These are phyloP conservation scores for Diuraphis noxia DNA, from an alignment of 1,140 invertebrate species.

Conservation along the genomic window DNA sequence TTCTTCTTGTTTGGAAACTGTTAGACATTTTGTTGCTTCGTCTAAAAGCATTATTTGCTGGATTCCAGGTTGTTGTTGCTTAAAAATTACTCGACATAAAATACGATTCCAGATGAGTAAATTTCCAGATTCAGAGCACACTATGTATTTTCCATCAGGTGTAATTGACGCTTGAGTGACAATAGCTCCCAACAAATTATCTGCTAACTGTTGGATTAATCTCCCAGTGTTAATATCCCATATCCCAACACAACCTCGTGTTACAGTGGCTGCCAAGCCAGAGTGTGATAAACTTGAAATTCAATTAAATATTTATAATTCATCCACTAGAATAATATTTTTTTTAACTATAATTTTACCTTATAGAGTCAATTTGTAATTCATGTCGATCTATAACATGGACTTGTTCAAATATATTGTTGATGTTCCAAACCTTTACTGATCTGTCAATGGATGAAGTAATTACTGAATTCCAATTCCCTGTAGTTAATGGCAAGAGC, in stretches of 20 bases:
- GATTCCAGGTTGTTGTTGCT: slow-evolving; percentile 82
- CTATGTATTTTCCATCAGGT: slow-evolving; percentile 77
- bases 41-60: slow-evolving; percentile 84
- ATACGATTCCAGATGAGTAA: slow-evolving; percentile 90
- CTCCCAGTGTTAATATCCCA: slow-evolving; percentile 90
- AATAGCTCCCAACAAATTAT: slow-evolving; percentile 90
- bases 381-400: slow-evolving; percentile 95
- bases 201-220: slow-evolving; percentile 82
- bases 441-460: slow-evolving; percentile 97
- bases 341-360: slow-evolving; percentile 62
- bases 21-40: slow-evolving; percentile 80
- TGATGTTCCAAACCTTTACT: slow-evolving; percentile 99
- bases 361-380: slow-evolving; percentile 89
- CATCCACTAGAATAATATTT: neutral
- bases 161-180: slow-evolving; percentile 91
- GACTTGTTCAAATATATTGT: slow-evolving; percentile 97
- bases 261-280: slow-evolving; percentile 81
- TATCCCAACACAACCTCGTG: slow-evolving; percentile 89
- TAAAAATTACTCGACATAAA: slow-evolving; percentile 79
- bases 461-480: slow-evolving; percentile 91
- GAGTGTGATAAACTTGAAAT: slow-evolving; percentile 71
- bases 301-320: slow-evolving; percentile 22
- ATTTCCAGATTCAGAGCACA: slow-evolving; percentile 91
- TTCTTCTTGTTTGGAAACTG: slow-evolving; percentile 72
- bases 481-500: slow-evolving; percentile 80